Conservation (phyloP, 2,888 invertebrate genomes). For the Clostera curtula region DNA sequence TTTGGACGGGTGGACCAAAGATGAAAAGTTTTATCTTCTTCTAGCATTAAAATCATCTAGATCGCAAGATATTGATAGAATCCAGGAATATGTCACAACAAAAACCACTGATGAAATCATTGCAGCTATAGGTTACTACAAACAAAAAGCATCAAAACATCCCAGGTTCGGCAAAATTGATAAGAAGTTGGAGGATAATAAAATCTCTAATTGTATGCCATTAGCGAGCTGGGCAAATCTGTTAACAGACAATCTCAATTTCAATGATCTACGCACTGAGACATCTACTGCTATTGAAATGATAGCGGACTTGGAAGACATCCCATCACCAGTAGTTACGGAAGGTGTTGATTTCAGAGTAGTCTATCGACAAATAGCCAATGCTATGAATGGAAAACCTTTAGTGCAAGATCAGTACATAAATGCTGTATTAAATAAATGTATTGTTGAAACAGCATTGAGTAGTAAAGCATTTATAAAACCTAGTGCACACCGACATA, state of each 20-base stretch:
- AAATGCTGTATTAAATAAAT: conserved; percentile 36
- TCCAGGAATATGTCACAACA: conserved; percentile 27
- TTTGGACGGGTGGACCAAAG: conserved; percentile 41
- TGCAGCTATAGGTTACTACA: conserved; percentile 37
- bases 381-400: conserved; percentile 55
- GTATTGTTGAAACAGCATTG: conserved; percentile 49
- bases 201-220: conserved; percentile 33
- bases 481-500: conserved; percentile 22
- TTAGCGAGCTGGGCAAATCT: conserved; percentile 46
- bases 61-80: conserved; percentile 25
- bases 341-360: conserved; percentile 44
- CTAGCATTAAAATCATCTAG: conserved; percentile 34
- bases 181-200: background rate
- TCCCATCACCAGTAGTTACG: conserved; percentile 32
- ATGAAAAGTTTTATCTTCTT: conserved; percentile 42
- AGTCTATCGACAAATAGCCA: conserved; percentile 48
- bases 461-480: conserved; percentile 44
- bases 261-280: conserved; percentile 44
- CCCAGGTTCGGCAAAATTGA: conserved; percentile 7
- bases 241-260: conserved; percentile 35
- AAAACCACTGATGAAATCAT: conserved; percentile 37
- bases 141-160: conserved; percentile 22
- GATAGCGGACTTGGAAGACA: conserved; percentile 53
- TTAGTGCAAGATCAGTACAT: conserved; percentile 28
- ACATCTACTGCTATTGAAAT: conserved; percentile 43